A percentile compares a stretch with the other conserved stretches of the same genome.
phyloP scores from a whole-genome alignment of 2,113 vertebrate species.

The Halichoeres trimaculatus region DNA sequence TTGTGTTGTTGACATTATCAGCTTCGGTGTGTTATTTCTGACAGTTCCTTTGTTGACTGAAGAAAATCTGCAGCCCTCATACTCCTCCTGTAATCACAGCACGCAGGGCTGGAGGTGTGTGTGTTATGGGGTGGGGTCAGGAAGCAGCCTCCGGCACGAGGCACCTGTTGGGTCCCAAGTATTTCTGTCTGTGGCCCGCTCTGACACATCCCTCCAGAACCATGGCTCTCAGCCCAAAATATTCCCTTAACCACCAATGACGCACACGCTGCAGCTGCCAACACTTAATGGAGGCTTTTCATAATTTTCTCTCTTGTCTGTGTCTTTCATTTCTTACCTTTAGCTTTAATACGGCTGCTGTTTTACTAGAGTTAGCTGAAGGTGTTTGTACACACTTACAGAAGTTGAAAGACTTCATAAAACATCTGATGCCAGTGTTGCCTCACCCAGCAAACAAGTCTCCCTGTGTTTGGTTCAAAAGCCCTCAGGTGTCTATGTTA shows the following conservation, averaged over 20 bases:
- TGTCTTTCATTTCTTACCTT: conserved; percentile 73
- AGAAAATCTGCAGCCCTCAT: conserved; percentile 25
- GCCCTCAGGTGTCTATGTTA: conserved; percentile 58
- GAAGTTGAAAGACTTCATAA: conserved; percentile 68
- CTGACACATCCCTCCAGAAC: conserved; percentile 75
- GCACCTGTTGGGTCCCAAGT: conserved; percentile 59
- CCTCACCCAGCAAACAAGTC: conserved; percentile 68
- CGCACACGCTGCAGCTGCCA: conserved; percentile 77
- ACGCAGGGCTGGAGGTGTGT: conserved; percentile 33
- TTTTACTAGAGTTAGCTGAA: conserved; percentile 55
- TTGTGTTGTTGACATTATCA: conserved; percentile 20
- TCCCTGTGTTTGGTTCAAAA: conserved; percentile 53
- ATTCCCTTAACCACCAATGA: conserved; percentile 80
- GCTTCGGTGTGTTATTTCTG: not conserved
- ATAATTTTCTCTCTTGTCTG: conserved; percentile 70
- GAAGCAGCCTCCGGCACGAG: conserved; percentile 45
- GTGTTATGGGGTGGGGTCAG: conserved; percentile 47
- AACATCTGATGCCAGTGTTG: conserved; percentile 58
- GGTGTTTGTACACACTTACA: conserved; percentile 52
- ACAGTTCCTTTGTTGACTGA: conserved; percentile 24
- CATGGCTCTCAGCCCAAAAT: conserved; percentile 69
- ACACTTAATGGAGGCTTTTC: conserved; percentile 78
- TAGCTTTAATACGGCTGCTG: conserved; percentile 54
- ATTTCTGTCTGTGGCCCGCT: conserved; percentile 67
- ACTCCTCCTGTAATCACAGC: conserved; percentile 44